Conservation (phyloP, 2,888 invertebrate species). For the Subacronicta megacephala region DNA sequence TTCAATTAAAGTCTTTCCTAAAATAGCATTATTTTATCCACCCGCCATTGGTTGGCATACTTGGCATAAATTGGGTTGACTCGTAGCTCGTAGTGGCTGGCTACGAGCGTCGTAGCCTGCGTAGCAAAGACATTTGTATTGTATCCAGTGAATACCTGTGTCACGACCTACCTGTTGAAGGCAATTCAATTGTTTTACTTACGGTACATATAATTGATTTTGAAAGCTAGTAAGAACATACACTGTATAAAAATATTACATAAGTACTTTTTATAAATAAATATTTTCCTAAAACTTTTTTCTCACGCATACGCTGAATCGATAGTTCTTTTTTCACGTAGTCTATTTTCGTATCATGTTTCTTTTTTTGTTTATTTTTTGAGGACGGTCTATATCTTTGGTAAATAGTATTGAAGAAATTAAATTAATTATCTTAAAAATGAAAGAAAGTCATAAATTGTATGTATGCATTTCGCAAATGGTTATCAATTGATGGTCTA, state of each 20-base stretch:
- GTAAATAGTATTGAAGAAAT: too few relatives aligned
- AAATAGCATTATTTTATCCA: neutral
- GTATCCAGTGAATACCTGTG: neutral
- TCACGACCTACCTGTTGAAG: neutral
- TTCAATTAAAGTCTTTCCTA: neutral
- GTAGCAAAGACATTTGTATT: conserved; percentile 17
- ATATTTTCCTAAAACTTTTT: too few relatives aligned
- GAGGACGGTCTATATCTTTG: too few relatives aligned
- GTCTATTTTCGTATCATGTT: too few relatives aligned
- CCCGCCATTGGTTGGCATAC: neutral
- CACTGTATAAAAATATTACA: too few relatives aligned
- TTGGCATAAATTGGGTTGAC: neutral
- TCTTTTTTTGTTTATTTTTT: too few relatives aligned
- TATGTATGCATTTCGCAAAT: conserved; percentile 1
- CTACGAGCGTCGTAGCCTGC: conserved; percentile 24
- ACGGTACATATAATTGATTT: neutral
- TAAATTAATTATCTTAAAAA: too few relatives aligned
- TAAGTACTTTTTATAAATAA: too few relatives aligned
- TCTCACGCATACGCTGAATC: too few relatives aligned
- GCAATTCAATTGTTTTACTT: neutral
- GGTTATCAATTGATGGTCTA: conserved; percentile 2
- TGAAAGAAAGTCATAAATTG: neutral
- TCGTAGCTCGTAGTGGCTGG: conserved; percentile 9
- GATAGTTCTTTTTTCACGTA: too few relatives aligned
- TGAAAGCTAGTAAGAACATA: too few relatives aligned